Conservation (phyloP, 2,888 invertebrate genomes). For the Andrena haemorrhoa region DNA sequence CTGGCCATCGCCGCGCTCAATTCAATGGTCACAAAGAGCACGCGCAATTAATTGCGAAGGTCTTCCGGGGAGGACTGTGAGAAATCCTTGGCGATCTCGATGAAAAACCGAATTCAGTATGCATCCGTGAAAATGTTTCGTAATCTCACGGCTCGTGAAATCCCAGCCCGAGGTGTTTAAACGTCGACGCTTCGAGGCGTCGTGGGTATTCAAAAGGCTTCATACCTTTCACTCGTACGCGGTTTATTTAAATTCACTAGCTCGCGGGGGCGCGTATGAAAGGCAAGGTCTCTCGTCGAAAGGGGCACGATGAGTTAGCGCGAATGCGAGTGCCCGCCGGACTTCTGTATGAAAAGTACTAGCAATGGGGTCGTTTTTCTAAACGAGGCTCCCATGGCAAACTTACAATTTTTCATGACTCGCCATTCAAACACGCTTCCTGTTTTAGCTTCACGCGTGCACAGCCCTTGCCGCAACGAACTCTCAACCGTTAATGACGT, state of each 20-base stretch:
- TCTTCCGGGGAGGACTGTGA: too few species aligned
- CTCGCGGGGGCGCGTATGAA: not conserved
- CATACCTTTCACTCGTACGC: not conserved
- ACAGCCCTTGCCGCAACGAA: not conserved
- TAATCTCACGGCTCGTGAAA: not conserved
- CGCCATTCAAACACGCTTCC: not conserved
- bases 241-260: conserved; percentile 12
- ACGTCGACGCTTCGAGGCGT: not conserved
- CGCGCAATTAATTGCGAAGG: too few species aligned
- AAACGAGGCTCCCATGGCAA: conserved; percentile 2
- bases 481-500: too few species aligned
- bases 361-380: not conserved
- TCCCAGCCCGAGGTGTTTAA: not conserved
- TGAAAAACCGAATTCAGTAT: not conserved
- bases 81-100: not conserved
- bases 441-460: conserved; percentile 11
- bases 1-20: too few species aligned
- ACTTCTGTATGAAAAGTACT: conserved; percentile 4
- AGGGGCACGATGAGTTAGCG: not conserved
- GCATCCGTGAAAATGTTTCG: not conserved
- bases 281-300: not conserved
- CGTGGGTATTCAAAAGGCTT: not conserved
- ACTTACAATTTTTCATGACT: not conserved
- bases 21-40: too few species aligned
- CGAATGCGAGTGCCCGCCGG: not conserved